Base-by-base conservation (phyloP, 2,888 invertebrate species). In the Diabrotica balteata region DNA sequence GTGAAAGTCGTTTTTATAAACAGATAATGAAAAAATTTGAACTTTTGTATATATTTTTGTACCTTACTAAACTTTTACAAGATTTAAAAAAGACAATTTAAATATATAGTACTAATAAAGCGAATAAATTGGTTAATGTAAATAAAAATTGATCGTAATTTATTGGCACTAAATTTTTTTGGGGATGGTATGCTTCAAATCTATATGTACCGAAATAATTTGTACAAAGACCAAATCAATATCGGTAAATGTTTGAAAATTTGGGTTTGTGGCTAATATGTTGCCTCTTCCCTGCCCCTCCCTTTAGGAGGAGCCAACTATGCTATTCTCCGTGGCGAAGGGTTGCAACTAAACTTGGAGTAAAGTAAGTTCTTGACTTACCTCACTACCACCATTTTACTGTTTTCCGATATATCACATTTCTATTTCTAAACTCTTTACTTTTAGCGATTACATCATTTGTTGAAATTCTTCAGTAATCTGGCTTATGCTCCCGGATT, bases 321-420 rank as follows among this genome's bases (percentile, higher is more conserved):
- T 91, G 92, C 90, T 93, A 93, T 89, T 93, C 93, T 85, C 95
- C 94, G 88, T 95, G 95, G 95, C 92, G 94, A 84, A 91, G 94
- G 87, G 95, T 95, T 86, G 95, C 95, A 86, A 94, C 93, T 87
- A 95, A 94, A 87, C 92, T 95, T 85, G 94, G 95, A 90, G 94
- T 95, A 88, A 94, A 94, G 94, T 95, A 94, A 94, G 95, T 94
- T 85, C 85, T 84, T 75, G 73, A 76, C 81, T 83, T 82, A 75
- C 80, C 79, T 68, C 73, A 67, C 62, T 72, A 72, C 72, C 63
- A 68, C 62, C 70, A 71, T 73, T 66, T 57, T 55, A 66, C 59
- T 73, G 60, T 68, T 67, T 67, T 69, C 63, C 60, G 59, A 58
- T 70, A 67, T 72, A 57, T 75, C 72, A 69, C 63, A 68, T 69